Conservation (phyloP, 2,797 vertebrate species). For the Brachymystax lenok region DNA sequence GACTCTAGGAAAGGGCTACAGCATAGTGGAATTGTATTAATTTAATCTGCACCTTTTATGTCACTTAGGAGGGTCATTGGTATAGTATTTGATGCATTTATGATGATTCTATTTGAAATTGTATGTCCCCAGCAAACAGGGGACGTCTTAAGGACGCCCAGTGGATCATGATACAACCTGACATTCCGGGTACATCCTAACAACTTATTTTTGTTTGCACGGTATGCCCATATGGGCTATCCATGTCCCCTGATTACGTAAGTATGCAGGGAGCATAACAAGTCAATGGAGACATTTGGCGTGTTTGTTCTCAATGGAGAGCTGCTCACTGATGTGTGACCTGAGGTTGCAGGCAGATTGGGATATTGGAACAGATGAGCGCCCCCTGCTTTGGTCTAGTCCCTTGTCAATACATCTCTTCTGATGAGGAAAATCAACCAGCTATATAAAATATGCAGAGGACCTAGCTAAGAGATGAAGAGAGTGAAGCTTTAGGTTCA, state of each 20-base stretch:
- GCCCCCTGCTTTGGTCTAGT: conserved; percentile 9
- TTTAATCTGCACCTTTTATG: neutral
- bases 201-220: neutral
- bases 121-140: neutral
- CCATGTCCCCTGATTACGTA: conserved; percentile 19
- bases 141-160: too few relatives aligned
- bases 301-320: conserved; percentile 25
- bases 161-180: too few relatives aligned
- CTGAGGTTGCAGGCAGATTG: conserved; percentile 6
- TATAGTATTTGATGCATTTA: conserved; percentile 7
- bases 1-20: too few relatives aligned
- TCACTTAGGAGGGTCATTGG: conserved; percentile 5
- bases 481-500: neutral
- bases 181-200: too few relatives aligned
- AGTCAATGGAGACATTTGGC: conserved; percentile 38
- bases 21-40: neutral
- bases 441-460: neutral
- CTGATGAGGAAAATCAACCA: conserved; percentile 20
- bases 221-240: conserved; percentile 20
- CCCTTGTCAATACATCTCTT: conserved; percentile 16
- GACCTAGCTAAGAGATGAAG: neutral
- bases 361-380: conserved; percentile 18
- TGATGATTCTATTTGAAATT: conserved; percentile 1
- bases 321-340: conserved; percentile 13
- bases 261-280: conserved; percentile 22